Base-by-base conservation (phyloP, 2,113 vertebrate genomes). In the Gnathonemus longibarbis region DNA sequence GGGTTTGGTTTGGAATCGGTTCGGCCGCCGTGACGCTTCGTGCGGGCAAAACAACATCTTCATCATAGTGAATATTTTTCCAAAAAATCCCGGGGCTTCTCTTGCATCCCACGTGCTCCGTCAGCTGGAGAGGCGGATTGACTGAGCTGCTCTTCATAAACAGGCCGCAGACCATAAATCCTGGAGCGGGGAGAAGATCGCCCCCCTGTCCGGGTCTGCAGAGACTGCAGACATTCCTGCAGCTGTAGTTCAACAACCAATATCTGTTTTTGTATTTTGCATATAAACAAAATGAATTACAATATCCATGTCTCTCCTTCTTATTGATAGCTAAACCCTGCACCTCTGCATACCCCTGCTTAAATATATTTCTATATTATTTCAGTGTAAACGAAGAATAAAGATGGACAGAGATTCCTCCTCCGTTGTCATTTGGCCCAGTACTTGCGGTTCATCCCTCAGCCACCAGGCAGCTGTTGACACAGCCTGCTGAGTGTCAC, bases 131-230 rank as follows among this genome's bases (percentile, higher is more conserved):
- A 94, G 96, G 95, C 96, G 97, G 97, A 97, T 97, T 96, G 97
- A 98, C 97, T 97, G 95, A 96, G 94, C 97, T 27, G 27, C 49
- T 97, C 96, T 97, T 97, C 97, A 97, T 97, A 97, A 98, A 98
- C 97, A 97, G 96, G 97, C 97, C 96, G 97, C 97, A 97, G 96
- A 95, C 96, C 97, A 97, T 98, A 98, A 99, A 99, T 98, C 96
- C 96, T 95, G 96, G 96, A 94, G 95, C 94, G 95, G 96, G 94
- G 95, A 98, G 96, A 95, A 95, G 95, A 97, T 97, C 96, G 95
- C 96, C 94, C 95, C 96, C 94, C 96, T 94, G 94, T 93, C 95
- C 93, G 93, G 94, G 96, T 96, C 96, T 96, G 94, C 94, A 94
- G 95, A 96, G 96, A 94, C 94, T 94, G 93, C 95, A 94, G 94